phyloP scores from a whole-genome alignment of 2,888 invertebrate genomes.

The Brenthis daphne region DNA sequence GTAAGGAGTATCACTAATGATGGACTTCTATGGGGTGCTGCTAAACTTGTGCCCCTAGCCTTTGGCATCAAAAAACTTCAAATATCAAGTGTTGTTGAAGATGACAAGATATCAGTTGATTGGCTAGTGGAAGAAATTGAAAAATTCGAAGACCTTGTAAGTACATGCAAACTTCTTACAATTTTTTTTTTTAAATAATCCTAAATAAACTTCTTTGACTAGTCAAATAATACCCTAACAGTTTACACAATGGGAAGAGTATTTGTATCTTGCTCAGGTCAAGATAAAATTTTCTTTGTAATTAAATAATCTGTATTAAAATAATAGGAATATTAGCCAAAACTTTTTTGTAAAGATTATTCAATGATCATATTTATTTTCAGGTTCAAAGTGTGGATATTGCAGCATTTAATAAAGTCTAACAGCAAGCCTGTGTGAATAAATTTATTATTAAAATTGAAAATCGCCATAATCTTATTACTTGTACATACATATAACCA shows the following conservation, averaged over 20 bases:
- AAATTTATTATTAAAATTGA: constrained; percentile 8
- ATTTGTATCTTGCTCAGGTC: too few species aligned
- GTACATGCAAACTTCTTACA: constrained; percentile 45
- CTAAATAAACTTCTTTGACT: too few species aligned
- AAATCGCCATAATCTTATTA: background rate
- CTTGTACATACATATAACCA: constrained; percentile 25
- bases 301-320: too few species aligned
- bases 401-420: constrained; percentile 95
- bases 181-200: background rate
- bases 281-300: too few species aligned
- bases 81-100: constrained; percentile 96
- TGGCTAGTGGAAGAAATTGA: constrained; percentile 93
- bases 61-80: constrained; percentile 96
- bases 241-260: too few species aligned
- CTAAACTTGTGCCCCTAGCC: constrained; percentile 94
- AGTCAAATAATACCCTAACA: too few species aligned
- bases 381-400: constrained; percentile 95
- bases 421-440: constrained; percentile 21
- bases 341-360: constrained; percentile 31
- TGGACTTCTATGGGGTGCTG: constrained; percentile 96
- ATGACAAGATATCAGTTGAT: constrained; percentile 96
- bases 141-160: constrained; percentile 90
- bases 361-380: constrained; percentile 44
- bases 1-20: constrained; percentile 91
- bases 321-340: background rate